Conservation (phyloP, 2,797 vertebrate genomes). For the Sternotherus odoratus region DNA sequence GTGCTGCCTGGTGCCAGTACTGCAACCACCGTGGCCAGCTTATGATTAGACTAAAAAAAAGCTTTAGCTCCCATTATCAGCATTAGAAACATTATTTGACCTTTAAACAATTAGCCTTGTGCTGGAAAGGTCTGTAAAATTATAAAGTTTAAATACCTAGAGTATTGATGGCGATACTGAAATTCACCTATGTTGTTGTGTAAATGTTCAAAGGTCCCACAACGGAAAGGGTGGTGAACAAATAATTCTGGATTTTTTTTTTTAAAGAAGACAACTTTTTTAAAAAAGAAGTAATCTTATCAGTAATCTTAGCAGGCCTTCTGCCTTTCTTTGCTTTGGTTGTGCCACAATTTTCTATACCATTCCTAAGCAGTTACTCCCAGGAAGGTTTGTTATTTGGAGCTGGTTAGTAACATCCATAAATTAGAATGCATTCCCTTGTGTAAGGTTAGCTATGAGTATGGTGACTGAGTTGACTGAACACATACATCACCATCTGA, state of each 20-base stretch:
- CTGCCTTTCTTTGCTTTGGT: background rate
- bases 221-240: slow-evolving; percentile 42
- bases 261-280: slow-evolving; percentile 50
- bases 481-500: background rate
- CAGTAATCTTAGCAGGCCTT: slow-evolving; percentile 35
- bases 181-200: slow-evolving; percentile 78
- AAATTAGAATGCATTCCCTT: background rate
- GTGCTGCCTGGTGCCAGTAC: background rate
- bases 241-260: slow-evolving; percentile 50
- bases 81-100: slow-evolving; percentile 47
- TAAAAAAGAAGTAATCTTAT: slow-evolving; percentile 19
- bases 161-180: slow-evolving; percentile 67
- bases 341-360: slow-evolving; percentile 14
- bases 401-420: background rate
- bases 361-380: background rate
- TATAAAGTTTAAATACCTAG: slow-evolving; percentile 58
- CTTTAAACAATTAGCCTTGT: slow-evolving; percentile 37
- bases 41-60: slow-evolving; percentile 30
- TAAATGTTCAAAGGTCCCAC: slow-evolving; percentile 79
- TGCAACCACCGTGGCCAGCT: slow-evolving; percentile 27
- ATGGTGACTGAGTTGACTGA: background rate
- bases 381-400: slow-evolving; percentile 44
- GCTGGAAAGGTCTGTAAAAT: slow-evolving; percentile 54
- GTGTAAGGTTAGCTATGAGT: background rate
- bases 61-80: slow-evolving; percentile 29